phyloP scores from a whole-genome alignment of 2,888 invertebrate genomes.

The Brachyopa scutellaris region DNA sequence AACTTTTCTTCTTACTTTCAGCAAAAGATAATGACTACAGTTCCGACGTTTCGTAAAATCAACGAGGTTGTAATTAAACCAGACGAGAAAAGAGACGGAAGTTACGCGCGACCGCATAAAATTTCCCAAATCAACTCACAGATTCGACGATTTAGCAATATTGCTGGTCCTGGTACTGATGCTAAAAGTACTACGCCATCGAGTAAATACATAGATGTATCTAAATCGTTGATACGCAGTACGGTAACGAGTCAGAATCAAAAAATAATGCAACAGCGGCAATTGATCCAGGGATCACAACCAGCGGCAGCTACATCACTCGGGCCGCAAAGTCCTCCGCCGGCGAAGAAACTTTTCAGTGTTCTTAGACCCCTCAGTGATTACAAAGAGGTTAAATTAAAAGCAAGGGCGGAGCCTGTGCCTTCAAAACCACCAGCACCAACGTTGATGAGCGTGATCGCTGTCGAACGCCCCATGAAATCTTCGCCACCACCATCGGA shows the following conservation, averaged over 20 bases:
- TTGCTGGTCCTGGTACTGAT: slow-evolving; percentile 74
- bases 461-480: not conserved
- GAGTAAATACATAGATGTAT: slow-evolving; percentile 77
- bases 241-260: slow-evolving; percentile 57
- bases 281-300: slow-evolving; percentile 3
- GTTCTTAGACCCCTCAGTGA: slow-evolving; percentile 71
- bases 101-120: slow-evolving; percentile 75
- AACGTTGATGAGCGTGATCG: not conserved
- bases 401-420: slow-evolving; percentile 51
- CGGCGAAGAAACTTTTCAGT: slow-evolving; percentile 73
- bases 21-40: slow-evolving; percentile 74
- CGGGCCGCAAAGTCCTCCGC: not conserved
- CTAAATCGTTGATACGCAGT: slow-evolving; percentile 73
- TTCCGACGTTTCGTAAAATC: slow-evolving; percentile 75
- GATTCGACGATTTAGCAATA: slow-evolving; percentile 74
- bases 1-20: slow-evolving; percentile 38
- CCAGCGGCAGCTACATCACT: not conserved
- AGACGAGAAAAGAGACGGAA: slow-evolving; percentile 20
- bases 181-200: slow-evolving; percentile 73
- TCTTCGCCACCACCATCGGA: slow-evolving; percentile 62
- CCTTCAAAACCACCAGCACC: slow-evolving; percentile 58
- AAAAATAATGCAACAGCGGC: slow-evolving; percentile 42
- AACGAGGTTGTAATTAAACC: slow-evolving; percentile 63
- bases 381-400: slow-evolving; percentile 13
- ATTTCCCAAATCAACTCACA: slow-evolving; percentile 78